Evolutionary conservation across 2,113 vertebrate genomes (phyloP), one percentile per base, ranked within the genome.

Genomic region (Saccopteryx leptura): DNA sequence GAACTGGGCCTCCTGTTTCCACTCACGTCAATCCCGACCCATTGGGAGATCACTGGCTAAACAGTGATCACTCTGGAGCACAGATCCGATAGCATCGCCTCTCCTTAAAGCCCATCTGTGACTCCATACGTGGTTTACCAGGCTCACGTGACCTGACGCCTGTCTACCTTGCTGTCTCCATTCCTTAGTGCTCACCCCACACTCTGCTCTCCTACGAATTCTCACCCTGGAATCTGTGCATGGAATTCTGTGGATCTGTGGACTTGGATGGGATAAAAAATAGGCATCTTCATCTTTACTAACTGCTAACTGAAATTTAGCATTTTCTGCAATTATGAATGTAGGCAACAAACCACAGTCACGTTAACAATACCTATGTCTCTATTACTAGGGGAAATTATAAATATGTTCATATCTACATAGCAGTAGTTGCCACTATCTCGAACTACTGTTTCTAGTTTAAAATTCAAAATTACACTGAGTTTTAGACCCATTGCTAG

Each of bases 291-390:
- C 74, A 56, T 74, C 84, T 94, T 66, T 26, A 66, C 68, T 54
- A 54, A 71, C 31, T 56, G 11, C 15, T 52, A 72, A 72, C 31
- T 72, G 33, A 85, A 88, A 93, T 91, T 39, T 72, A 81, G 58
- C 54, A n/a, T 91, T 72, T 80, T 82, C 76, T 78, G 46, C 21
- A 33, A 93, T 75, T 26, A 17, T 52, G 50, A 85, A 46, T 12
- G 7, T 9, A 58, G 60, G 46, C 24, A 66, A 90, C 31, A 92
- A 80, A 58, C 50, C 48, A 31, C 15, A 56, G n/a, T 26, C 23
- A 3, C 56, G 33, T 19, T 28, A 56, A 31, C 21, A n/a, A 39
- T 31, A 76, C 12, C 28, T 61, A 48, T 39, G 8, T 54, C 52
- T 46, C 21, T 56, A 58, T 88, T n/a, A 23, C 58, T 58, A 9